Evolutionary conservation across 2,888 invertebrate genomes (phyloP).

Genomic region (Caenorhabditis sinica): DNA sequence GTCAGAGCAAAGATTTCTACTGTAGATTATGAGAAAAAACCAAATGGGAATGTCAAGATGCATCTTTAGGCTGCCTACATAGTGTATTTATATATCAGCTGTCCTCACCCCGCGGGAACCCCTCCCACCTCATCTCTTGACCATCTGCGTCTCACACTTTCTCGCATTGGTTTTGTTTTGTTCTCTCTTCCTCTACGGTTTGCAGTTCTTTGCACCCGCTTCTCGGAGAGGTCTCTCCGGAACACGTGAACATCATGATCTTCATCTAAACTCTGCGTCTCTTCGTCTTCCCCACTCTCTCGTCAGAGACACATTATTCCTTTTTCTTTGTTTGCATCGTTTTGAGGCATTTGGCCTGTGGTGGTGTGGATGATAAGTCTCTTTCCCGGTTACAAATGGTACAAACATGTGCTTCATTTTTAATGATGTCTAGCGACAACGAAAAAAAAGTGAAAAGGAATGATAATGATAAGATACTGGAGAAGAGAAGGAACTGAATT

Average conservation of each 20-base stretch:
- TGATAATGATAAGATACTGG: constrained; percentile 15
- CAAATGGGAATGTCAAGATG: constrained; percentile 13
- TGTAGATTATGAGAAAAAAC: constrained; percentile 11
- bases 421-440: constrained; percentile 14
- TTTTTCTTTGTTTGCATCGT: constrained; percentile 41
- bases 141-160: constrained; percentile 32
- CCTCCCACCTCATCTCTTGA: constrained; percentile 38
- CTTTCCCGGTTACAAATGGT: constrained; percentile 27
- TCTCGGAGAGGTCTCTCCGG: constrained; percentile 35
- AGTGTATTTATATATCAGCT: constrained; percentile 64
- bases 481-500: constrained; percentile 1
- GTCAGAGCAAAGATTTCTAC: constrained; percentile 8
- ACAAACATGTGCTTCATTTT: constrained; percentile 44
- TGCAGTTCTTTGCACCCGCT: constrained; percentile 56
- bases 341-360: constrained; percentile 35
- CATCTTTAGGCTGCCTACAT: constrained; percentile 10
- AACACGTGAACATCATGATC: constrained; percentile 57
- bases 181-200: constrained; percentile 28
- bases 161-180: neutral
- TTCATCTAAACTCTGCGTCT: constrained; percentile 28
- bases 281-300: constrained; percentile 14
- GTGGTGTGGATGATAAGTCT: constrained; percentile 21
- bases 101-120: constrained; percentile 55
- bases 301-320: constrained; percentile 22
- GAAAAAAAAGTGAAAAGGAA: neutral